Evolutionary conservation across 2,888 invertebrate species (phyloP).

Genomic region (Crematogaster levior): DNA sequence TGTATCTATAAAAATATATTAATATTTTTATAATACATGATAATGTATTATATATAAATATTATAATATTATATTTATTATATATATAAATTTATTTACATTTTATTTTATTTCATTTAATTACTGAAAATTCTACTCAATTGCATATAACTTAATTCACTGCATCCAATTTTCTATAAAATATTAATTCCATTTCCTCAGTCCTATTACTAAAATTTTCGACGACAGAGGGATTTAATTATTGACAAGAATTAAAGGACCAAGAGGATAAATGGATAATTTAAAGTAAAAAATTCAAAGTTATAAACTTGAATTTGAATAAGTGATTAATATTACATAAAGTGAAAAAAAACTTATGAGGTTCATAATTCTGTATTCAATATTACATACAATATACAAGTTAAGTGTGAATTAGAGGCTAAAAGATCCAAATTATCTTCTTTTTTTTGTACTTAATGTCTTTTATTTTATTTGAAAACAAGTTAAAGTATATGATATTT

Average conservation of each 20-base stretch:
- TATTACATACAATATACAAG: constrained; percentile 22
- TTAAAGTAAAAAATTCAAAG: constrained; percentile 62
- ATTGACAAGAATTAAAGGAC: constrained; percentile 67
- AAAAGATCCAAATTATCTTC: neutral
- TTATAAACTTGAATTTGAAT: constrained; percentile 47
- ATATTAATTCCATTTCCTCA: constrained; percentile 45
- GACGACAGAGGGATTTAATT: constrained; percentile 58
- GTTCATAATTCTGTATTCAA: neutral
- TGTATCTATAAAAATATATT: no score
- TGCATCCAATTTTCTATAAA: constrained; percentile 46
- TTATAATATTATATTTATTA: no score
- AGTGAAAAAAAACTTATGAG: constrained; percentile 20
- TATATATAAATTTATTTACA: constrained; percentile 16
- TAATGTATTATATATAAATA: no score
- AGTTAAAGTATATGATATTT: neutral
- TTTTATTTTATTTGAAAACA: constrained; percentile 6
- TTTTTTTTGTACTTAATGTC: constrained; percentile 27
- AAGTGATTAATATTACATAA: constrained; percentile 31
- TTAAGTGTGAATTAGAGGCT: constrained; percentile 16
- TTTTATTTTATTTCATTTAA: no score
- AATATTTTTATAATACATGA: no score
- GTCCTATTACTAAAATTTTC: constrained; percentile 58
- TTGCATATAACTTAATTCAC: no score
- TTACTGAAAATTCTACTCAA: constrained; percentile 2
- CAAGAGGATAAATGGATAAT: constrained; percentile 70